These are phyloP conservation scores for Macroglossus sobrinus DNA, from an alignment of 2,113 vertebrate species.

Conservation along the genomic window DNA sequence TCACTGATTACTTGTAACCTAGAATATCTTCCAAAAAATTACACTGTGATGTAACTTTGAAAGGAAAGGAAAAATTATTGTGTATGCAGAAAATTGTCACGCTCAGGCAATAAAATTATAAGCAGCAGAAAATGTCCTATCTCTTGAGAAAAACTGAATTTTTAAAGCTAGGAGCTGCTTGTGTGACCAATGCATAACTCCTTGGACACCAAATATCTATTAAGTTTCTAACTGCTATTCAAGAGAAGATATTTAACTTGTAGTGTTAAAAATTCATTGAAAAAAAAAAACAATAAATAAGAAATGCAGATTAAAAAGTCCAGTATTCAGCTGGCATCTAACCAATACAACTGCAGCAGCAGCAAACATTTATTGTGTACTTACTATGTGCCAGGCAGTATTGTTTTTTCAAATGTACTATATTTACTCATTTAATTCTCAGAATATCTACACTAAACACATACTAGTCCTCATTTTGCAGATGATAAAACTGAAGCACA, in stretches of 20 bases:
- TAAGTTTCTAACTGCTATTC: neutral
- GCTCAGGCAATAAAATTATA: neutral
- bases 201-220: neutral
- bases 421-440: neutral
- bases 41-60: neutral
- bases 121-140: neutral
- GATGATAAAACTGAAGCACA: neutral
- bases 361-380: neutral
- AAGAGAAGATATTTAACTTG: neutral
- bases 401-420: neutral
- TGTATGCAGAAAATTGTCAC: neutral
- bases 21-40: neutral
- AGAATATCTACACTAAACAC: neutral
- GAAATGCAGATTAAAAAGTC: neutral
- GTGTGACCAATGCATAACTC: neutral
- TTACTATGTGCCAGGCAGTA: neutral
- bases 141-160: neutral
- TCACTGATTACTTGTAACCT: neutral
- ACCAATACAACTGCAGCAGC: neutral
- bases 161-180: neutral
- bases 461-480: neutral
- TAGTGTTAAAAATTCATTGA: neutral
- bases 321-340: neutral
- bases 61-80: conserved; percentile 10
- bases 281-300: neutral